phyloP scores from a whole-genome alignment of 2,797 vertebrate species.

The Euthynnus affinis region DNA sequence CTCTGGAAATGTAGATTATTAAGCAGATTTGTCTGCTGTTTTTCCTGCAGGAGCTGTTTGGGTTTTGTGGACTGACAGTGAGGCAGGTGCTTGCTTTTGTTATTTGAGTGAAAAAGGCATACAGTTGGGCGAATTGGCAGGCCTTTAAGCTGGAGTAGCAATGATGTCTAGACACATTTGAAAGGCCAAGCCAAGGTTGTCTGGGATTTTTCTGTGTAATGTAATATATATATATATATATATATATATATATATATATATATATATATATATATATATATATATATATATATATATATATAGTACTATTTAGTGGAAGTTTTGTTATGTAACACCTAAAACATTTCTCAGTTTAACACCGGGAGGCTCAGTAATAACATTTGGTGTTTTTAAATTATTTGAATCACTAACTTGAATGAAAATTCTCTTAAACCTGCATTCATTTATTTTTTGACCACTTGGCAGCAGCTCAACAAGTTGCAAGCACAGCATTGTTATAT shows the following conservation, averaged over 20 bases:
- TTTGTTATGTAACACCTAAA: neutral
- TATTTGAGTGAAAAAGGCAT: conserved; percentile 41
- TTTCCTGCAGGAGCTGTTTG: conserved; percentile 41
- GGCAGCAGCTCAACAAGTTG: neutral
- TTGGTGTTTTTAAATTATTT: neutral
- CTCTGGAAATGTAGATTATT: conserved; percentile 65
- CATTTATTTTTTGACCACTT: neutral
- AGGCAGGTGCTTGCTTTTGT: conserved; percentile 59
- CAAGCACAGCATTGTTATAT: neutral
- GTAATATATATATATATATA: too few relatives aligned
- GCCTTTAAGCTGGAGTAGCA: conserved; percentile 18
- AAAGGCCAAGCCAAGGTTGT: conserved; percentile 1
- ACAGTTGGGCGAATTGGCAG: conserved; percentile 31
- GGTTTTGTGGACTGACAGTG: conserved; percentile 42
- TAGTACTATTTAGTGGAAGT: neutral
- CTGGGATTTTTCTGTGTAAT: conserved; percentile 11
- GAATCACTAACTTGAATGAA: neutral
- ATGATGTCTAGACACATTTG: conserved; percentile 23
- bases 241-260: too few relatives aligned
- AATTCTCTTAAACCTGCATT: neutral
- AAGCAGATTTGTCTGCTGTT: conserved; percentile 59
- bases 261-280: too few relatives aligned
- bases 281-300: too few relatives aligned
- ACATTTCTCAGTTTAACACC: neutral
- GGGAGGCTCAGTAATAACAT: neutral